phyloP scores from a whole-genome alignment of 2,888 invertebrate genomes.

The Melanostoma mellinum region DNA sequence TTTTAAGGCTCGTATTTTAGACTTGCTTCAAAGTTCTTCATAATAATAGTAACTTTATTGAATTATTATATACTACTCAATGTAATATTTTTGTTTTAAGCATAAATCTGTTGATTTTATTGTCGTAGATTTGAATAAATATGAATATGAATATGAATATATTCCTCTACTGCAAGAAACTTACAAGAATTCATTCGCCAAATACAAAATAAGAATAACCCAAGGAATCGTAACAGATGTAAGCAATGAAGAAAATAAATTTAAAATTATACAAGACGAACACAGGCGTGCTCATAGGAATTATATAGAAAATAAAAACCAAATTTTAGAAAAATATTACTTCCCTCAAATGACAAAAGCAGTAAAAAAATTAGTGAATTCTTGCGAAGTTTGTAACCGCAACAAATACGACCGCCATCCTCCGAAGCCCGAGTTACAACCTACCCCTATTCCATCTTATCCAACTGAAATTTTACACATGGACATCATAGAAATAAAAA shows the following conservation, averaged over 20 bases:
- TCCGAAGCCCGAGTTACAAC: slow-evolving; percentile 13
- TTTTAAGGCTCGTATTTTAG: too few relatives aligned
- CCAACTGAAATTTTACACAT: slow-evolving; percentile 6
- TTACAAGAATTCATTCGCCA: neutral
- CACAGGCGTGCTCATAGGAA: slow-evolving; percentile 19
- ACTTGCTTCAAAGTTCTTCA: too few relatives aligned
- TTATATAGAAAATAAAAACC: slow-evolving; percentile 24
- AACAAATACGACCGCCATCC: slow-evolving; percentile 23
- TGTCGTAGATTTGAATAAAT: too few relatives aligned
- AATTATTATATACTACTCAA: too few relatives aligned
- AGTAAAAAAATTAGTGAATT: slow-evolving; percentile 11
- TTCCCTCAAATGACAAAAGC: slow-evolving; percentile 27
- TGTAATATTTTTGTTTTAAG: too few relatives aligned
- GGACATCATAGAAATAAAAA: neutral
- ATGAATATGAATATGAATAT: slow-evolving; percentile 12
- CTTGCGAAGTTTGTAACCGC: slow-evolving; percentile 15
- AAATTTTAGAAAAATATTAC: slow-evolving; percentile 28
- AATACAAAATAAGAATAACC: slow-evolving; percentile 6
- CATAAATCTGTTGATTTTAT: too few relatives aligned
- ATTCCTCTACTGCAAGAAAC: slow-evolving; percentile 44
- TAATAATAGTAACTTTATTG: too few relatives aligned
- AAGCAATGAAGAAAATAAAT: slow-evolving; percentile 18
- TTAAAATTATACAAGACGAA: slow-evolving; percentile 30
- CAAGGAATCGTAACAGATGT: slow-evolving; percentile 47
- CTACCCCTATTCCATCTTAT: slow-evolving; percentile 9